Conservation (phyloP, 2,888 invertebrate genomes). For the Drosophila anomelani region DNA sequence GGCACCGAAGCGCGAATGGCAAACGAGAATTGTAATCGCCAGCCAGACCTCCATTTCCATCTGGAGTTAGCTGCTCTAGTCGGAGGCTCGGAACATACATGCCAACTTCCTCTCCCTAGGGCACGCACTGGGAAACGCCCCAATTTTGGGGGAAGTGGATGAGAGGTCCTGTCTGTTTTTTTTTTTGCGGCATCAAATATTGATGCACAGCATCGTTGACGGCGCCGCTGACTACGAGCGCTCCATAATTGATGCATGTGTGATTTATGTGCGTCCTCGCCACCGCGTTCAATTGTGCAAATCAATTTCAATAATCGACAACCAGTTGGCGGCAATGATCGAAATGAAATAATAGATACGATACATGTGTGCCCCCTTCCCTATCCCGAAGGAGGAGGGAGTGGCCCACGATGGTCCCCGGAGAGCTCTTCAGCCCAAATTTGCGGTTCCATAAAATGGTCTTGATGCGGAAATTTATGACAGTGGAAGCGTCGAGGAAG, state of each 20-base stretch:
- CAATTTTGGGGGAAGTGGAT: slow-evolving; percentile 11
- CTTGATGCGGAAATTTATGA: slow-evolving; percentile 33
- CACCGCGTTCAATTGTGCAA: slow-evolving; percentile 75
- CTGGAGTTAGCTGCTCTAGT: slow-evolving; percentile 26
- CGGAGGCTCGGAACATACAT: not conserved
- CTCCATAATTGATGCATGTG: slow-evolving; percentile 49
- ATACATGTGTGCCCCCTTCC: slow-evolving; percentile 24
- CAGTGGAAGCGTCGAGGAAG: slow-evolving; percentile 20
- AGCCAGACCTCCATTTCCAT: slow-evolving; percentile 31
- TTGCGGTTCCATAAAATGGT: slow-evolving; percentile 38
- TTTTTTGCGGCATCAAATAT: slow-evolving; percentile 50
- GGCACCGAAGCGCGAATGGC: slow-evolving; percentile 75
- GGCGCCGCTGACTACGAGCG: slow-evolving; percentile 30
- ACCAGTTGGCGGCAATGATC: slow-evolving; percentile 63
- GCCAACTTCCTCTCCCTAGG: not conserved
- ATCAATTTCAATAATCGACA: slow-evolving; percentile 78
- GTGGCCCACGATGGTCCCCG: slow-evolving; percentile 17
- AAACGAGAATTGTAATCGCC: slow-evolving; percentile 68
- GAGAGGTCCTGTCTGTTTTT: slow-evolving; percentile 35
- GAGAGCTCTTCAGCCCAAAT: slow-evolving; percentile 41
- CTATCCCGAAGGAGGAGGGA: not conserved
- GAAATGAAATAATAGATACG: slow-evolving; percentile 49
- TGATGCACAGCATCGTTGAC: slow-evolving; percentile 57
- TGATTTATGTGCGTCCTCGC: slow-evolving; percentile 75
- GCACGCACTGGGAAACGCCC: slow-evolving; percentile 12